Evolutionary conservation across 2,113 vertebrate genomes (phyloP), one percentile per base, ranked within the genome.

Genomic region (Anhinga rufa): DNA sequence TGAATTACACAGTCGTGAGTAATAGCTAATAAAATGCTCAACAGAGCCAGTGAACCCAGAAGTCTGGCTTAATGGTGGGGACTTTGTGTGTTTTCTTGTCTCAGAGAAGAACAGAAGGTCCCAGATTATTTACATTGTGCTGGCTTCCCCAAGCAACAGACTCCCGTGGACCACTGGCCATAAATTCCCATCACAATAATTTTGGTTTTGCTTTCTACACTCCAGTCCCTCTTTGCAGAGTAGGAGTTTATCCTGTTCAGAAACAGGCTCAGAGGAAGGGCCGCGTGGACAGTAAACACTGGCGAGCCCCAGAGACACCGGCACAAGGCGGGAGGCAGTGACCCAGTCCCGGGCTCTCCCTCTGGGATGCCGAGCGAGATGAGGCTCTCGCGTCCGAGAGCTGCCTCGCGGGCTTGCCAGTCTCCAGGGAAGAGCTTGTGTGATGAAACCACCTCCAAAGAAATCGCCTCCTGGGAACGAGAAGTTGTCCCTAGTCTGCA

Each of bases 111-210:
- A 82, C 79, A 74, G 69, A 88, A 86, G 75, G 79, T 70, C 48
- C 65, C 80, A 61, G 78, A 91, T 82, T 94, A 96, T 96, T 97
- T 95, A 92, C 95, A 94, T 42, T 22, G 20, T 60, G 48, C 71
- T 87, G 92, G 80, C 85, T 97, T 78, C 89, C 87, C 62, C 28
- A 87, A 93, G 92, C 96, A 80, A 48, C 92, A 96, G 95, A 81
- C 72, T 96, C 92, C 54, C 5, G n/a, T 55, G 92, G 92, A 42
- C 84, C 24, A 3, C 9, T 46, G 82, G 86, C 95, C 86, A 94
- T 97, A 96, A 97, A 95, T 97, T 90, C 95, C 84, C 87, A 90
- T 79, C 74, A 54, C 25, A 90, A 97, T 93, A 75, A 92, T 80
- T 91, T 40, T 49, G 49, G 82, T 1, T 83, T 95, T 80, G 96